phyloP scores from a whole-genome alignment of 2,113 vertebrate genomes.

The Reinhardtius hippoglossoides region DNA sequence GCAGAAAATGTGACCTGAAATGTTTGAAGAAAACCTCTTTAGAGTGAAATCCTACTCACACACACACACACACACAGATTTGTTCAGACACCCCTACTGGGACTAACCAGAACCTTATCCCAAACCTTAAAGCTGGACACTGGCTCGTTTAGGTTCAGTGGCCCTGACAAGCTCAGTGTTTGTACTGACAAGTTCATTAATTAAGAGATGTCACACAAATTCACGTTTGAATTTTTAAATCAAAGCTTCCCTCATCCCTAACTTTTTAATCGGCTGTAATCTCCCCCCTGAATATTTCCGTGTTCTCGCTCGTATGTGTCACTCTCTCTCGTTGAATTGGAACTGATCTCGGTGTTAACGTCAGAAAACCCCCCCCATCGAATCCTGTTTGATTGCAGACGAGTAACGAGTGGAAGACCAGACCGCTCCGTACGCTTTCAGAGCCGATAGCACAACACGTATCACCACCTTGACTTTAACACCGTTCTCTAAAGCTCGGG shows the following conservation, averaged over 20 bases:
- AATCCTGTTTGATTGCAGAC: not conserved
- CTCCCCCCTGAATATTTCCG: conserved; percentile 2
- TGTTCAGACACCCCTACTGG: too few relatives aligned
- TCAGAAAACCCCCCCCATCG: conserved; percentile 4
- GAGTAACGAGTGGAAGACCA: not conserved
- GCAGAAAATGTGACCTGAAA: not conserved
- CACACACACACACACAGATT: too few relatives aligned
- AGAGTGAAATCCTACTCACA: too few relatives aligned
- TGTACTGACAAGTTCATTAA: too few relatives aligned
- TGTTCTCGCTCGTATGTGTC: too few relatives aligned
- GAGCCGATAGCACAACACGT: conserved; percentile 21
- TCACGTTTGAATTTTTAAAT: conserved; percentile 1
- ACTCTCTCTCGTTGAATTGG: conserved; percentile 14
- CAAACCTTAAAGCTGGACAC: too few relatives aligned
- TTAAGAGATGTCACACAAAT: not conserved
- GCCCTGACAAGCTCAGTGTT: too few relatives aligned
- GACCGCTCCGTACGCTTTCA: not conserved
- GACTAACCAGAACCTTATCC: too few relatives aligned
- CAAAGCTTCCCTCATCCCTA: conserved; percentile 19
- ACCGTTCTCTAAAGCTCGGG: conserved; percentile 25
- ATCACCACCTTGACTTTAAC: conserved; percentile 51
- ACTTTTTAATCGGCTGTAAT: conserved; percentile 9
- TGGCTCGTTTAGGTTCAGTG: too few relatives aligned
- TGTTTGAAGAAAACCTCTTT: not conserved
- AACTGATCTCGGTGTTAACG: not conserved